Conservation (phyloP, 2,888 invertebrate species). For the Drosophila borealis region DNA sequence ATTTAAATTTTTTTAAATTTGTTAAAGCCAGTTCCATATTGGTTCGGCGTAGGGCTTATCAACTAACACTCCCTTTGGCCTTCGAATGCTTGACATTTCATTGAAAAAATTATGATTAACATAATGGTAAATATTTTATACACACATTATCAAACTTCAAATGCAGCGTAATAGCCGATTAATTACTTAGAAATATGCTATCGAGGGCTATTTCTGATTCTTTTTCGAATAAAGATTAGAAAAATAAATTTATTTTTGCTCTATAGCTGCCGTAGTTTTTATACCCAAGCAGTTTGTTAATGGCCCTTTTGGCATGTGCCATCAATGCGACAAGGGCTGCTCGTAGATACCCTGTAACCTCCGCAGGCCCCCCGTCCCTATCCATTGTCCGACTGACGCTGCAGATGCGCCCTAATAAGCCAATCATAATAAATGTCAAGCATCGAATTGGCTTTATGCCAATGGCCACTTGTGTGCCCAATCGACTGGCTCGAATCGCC, state of each 20-base stretch:
- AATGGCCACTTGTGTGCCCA: constrained; percentile 58
- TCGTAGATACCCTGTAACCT: not conserved
- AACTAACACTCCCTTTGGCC: no score
- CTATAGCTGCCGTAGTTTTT: constrained; percentile 9
- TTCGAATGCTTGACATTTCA: no score
- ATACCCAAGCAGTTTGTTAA: constrained; percentile 37
- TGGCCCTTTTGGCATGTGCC: constrained; percentile 45
- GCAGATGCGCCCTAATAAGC: constrained; percentile 68
- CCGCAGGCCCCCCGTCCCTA: not conserved
- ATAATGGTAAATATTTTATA: no score
- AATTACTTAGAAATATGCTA: not conserved
- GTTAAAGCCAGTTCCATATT: no score
- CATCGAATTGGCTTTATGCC: constrained; percentile 70
- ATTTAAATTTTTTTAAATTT: no score
- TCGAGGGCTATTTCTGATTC: not conserved
- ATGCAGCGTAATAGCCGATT: not conserved
- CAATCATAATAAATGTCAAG: constrained; percentile 80
- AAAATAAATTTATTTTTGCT: constrained; percentile 9
- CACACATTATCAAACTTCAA: not conserved
- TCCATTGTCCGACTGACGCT: constrained; percentile 19
- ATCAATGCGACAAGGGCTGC: constrained; percentile 23
- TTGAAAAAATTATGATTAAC: no score
- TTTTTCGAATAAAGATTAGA: constrained; percentile 5
- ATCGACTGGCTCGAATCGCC: constrained; percentile 1
- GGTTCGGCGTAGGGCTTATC: no score